These are phyloP conservation scores for Carettochelys insculpta DNA, from an alignment of 2,113 vertebrate genomes.

Conservation along the genomic window DNA sequence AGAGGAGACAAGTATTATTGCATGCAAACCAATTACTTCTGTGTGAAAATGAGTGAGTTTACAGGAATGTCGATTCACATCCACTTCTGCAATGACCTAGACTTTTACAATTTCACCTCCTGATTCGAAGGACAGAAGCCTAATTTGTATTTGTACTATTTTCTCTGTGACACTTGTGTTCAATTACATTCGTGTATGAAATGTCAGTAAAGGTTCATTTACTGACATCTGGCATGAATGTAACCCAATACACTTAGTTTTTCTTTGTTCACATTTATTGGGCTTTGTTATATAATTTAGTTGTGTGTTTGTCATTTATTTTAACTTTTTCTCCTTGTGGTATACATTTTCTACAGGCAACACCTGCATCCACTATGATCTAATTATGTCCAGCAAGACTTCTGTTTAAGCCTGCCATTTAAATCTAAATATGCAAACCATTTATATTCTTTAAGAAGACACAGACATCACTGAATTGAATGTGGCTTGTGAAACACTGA, in stretches of 20 bases:
- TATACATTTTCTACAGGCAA: background rate
- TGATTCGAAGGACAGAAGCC: background rate
- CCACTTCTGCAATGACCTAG: background rate
- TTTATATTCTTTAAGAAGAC: constrained; percentile 8
- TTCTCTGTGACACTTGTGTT: background rate
- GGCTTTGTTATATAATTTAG: background rate
- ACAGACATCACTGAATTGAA: background rate
- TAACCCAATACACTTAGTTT: background rate
- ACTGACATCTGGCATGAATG: background rate
- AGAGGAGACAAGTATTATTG: background rate
- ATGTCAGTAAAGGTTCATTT: background rate
- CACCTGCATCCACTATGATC: background rate
- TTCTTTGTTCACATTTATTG: background rate
- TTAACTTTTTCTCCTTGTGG: background rate
- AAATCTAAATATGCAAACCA: background rate
- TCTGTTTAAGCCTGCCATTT: background rate
- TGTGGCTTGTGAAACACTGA: background rate
- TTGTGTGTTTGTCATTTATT: background rate
- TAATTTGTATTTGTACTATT: background rate
- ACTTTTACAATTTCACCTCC: background rate
- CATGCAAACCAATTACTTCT: fast-evolving
- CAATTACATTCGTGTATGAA: background rate
- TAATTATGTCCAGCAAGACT: background rate
- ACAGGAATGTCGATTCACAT: background rate
- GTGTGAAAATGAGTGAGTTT: background rate